A percentile compares a stretch with the other conserved stretches of the same genome.
Conservation (phyloP, 1,140 invertebrate genomes). For the Zaprionus inermis region DNA sequence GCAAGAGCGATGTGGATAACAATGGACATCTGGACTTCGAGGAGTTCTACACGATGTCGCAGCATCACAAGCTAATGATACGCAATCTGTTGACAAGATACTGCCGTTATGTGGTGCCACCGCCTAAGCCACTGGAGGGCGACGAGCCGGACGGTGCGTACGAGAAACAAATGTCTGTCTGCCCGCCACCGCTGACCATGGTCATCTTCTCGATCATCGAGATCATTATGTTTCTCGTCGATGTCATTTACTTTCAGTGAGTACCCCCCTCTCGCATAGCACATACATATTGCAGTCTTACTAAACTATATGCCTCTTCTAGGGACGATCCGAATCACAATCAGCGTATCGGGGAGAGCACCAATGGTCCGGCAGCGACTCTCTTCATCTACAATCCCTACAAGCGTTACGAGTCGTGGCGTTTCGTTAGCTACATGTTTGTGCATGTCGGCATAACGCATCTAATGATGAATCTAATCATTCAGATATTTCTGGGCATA, state of each 20-base stretch:
- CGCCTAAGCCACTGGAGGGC: conserved; percentile 84
- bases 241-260: conserved; percentile 85
- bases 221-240: conserved; percentile 89
- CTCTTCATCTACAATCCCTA: conserved; percentile 96
- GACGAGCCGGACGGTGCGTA: conserved; percentile 89
- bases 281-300: too few species aligned
- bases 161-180: conserved; percentile 94
- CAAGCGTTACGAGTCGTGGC: conserved; percentile 94
- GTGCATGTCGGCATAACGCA: conserved; percentile 96
- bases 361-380: conserved; percentile 90
- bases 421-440: conserved; percentile 98
- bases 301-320: not conserved
- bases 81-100: conserved; percentile 86
- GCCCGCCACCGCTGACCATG: conserved; percentile 94
- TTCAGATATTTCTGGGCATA: conserved; percentile 96
- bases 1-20: conserved; percentile 89
- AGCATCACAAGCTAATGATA: conserved; percentile 86
- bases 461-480: conserved; percentile 95
- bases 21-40: conserved; percentile 90
- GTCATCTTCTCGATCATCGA: conserved; percentile 90
- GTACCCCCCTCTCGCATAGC: not conserved
- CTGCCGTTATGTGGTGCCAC: conserved; percentile 86
- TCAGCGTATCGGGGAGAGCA: conserved; percentile 81
- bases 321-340: conserved; percentile 80
- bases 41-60: conserved; percentile 92